A percentile compares a stretch with the other conserved stretches of the same genome.
These are phyloP conservation scores for Yponomeuta cagnagella DNA, from an alignment of 2,888 invertebrate species.

Conservation along the genomic window DNA sequence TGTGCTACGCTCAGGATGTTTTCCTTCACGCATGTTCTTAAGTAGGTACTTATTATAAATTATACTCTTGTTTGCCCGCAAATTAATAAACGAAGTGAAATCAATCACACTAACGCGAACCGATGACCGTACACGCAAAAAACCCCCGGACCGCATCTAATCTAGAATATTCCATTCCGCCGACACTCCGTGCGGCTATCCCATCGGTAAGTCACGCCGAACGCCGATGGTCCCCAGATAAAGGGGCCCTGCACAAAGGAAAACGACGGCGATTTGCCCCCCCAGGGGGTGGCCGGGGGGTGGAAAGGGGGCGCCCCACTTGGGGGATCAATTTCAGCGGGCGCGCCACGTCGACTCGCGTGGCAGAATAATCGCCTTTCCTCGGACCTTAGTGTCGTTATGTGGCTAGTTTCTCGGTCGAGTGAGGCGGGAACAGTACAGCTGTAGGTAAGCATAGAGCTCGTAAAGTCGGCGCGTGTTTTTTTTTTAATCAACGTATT, in stretches of 20 bases:
- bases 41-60: too few species aligned
- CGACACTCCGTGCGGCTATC: conserved; percentile 23
- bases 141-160: conserved; percentile 15
- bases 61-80: too few species aligned
- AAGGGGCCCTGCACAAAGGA: conserved; percentile 41
- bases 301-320: conserved; percentile 26
- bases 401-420: conserved; percentile 31
- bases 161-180: conserved; percentile 27
- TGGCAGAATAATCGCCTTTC: conserved; percentile 52
- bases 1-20: too few species aligned
- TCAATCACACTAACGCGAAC: neutral
- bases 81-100: too few species aligned
- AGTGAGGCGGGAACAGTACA: neutral
- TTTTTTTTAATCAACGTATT: too few species aligned
- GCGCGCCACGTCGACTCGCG: conserved; percentile 44
- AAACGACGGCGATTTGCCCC: conserved; percentile 28
- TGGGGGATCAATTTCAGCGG: conserved; percentile 45
- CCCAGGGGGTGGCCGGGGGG: conserved; percentile 19
- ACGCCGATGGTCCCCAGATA: conserved; percentile 36
- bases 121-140: neutral
- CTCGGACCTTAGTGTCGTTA: conserved; percentile 43
- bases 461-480: neutral
- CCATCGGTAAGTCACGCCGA: conserved; percentile 29
- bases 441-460: conserved; percentile 15
- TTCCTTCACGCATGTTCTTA: too few species aligned